These are phyloP conservation scores for Mythimna ferrago DNA, from an alignment of 2,888 invertebrate genomes.

Conservation along the genomic window DNA sequence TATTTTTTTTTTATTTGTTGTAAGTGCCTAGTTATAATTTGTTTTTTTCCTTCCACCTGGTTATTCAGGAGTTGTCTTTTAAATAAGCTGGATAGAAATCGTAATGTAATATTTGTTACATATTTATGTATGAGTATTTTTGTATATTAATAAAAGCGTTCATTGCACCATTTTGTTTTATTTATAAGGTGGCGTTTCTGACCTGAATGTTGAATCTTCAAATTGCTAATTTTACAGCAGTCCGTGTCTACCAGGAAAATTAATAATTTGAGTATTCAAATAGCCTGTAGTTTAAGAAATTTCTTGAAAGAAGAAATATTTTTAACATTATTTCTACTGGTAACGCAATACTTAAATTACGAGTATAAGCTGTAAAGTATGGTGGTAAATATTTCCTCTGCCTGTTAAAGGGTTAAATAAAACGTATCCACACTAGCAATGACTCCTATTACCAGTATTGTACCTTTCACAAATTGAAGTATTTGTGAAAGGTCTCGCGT, in stretches of 20 bases:
- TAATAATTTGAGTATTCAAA: not conserved
- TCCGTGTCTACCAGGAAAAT: no score
- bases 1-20: constrained; percentile 4
- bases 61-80: constrained; percentile 13
- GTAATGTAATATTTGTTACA: constrained; percentile 39
- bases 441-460: no score
- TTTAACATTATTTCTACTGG: no score
- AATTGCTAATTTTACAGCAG: no score
- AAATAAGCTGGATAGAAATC: constrained; percentile 26
- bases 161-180: constrained; percentile 28
- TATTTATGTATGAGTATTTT: constrained; percentile 52
- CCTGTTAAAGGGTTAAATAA: no score
- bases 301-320: not conserved
- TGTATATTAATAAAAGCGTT: constrained; percentile 52
- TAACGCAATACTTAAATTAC: no score
- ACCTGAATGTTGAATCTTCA: no score
- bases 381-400: no score
- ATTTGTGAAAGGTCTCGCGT: no score
- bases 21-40: constrained; percentile 16
- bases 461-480: no score
- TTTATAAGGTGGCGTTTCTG: not conserved
- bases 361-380: no score
- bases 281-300: not conserved
- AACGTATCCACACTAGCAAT: no score
- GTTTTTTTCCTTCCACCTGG: constrained; percentile 12